Evolutionary conservation across 2,888 invertebrate species (phyloP), one percentile per base, ranked within the genome.

Genomic region (Apamea anceps): DNA sequence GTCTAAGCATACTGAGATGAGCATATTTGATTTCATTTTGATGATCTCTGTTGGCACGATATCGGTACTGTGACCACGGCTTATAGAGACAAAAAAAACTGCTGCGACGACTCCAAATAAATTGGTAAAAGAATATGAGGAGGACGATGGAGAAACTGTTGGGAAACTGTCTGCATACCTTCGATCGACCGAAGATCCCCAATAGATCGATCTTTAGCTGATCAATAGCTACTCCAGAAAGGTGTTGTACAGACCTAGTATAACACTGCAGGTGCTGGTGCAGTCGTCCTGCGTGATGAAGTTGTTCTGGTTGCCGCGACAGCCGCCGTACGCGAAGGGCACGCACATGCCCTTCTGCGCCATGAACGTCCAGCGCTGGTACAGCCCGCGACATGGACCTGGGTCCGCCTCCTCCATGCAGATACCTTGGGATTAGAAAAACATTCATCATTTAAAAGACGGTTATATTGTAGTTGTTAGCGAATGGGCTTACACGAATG

Each of bases 251-350:
- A 10, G 88, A 98, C 98, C 97, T 92, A 97, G 96, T 62, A 98
- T 95, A 28, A 97, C 95, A 63, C 96, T 96, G 93, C 99, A 99
- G 13, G 98, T 98, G 87, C 96, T 96, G 87, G 97, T 97, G 92
- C 99, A 99, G 91, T 99, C 98, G 51, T 98, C 97, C 87, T 97
- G 97, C 25, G 98, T 98, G 84, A 98, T 97, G 97, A 99, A 99
- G 95, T 99, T 99, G 96, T 99, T 99, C 91, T 98, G 97, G 95
- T 99, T 99, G 65, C 99, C 99, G 80, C 99, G 97, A 88, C 99
- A 99, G 67, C 99, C 99, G 65, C 99, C 99, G 96, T 99, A 99
- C 77, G 97, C 97, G 96, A 99, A 99, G 77, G 98, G 98, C 79
- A 98, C 97, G 94, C 99, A 99, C 96, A 98, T 98, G 79, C 98